Evolutionary conservation across 1,140 invertebrate genomes (phyloP), one percentile per base, ranked within the genome.

Genomic region (Portunus trituberculatus): DNA sequence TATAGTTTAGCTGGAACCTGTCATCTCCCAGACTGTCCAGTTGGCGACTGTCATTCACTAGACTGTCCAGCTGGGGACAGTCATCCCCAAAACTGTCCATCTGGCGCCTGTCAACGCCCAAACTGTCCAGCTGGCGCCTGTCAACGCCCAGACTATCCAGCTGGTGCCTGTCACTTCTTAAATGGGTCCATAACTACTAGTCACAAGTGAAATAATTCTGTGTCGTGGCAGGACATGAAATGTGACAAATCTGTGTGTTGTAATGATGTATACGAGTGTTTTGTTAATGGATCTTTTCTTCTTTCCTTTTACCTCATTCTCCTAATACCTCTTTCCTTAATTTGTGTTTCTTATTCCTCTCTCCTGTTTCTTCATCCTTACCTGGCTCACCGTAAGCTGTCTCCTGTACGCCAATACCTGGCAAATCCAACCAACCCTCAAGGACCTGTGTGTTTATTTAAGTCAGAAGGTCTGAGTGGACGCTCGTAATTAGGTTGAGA

Each of bases 51-150:
- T 87, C 31, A 87, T 25, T 25, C 16, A 20, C 14, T n/a, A 91
- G 89, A 28, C 89, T 59, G 89, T 91, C n/a, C 25, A 67, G 46
- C 84, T 87, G 84, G 39, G 31, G 39, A 14, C 84, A 4, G 39
- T 89, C 88, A 89, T 20, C 6, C 45, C 3, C 7, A 25, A 39
- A n/a, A 59, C 25, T 59, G 48, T 59, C n/a, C 31, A 67, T n/a
- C 84, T 32, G 84, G 39, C 2, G n/a, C 84, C 84, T 10, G 84
- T 87, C 31, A 87, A 8, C 67, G 0, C 45, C 14, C 48, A 91
- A 48, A 28, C 89, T 59, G 89, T 91, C n/a, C 25, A 10, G 46
- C 84, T 87, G 84, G 39, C 12, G 39, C 84, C 84, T n/a, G 88
- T 89, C 88, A 89, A 12, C 6, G 12, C 3, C 7, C 86, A 88